These are phyloP conservation scores for Phortica variegata DNA, from an alignment of 1,140 invertebrate species.

Conservation along the genomic window DNA sequence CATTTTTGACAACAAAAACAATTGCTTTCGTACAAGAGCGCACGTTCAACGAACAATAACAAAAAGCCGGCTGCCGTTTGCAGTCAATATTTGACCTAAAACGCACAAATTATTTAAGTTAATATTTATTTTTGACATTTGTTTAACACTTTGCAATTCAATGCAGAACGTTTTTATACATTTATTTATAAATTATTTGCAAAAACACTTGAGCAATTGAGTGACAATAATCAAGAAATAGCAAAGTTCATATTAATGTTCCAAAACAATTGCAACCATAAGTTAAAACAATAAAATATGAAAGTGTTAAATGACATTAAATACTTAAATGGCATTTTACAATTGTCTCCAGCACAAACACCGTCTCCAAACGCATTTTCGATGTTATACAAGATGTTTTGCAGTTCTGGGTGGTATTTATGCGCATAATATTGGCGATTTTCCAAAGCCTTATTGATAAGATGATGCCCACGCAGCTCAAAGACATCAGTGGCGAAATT, in stretches of 20 bases:
- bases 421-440: constrained; percentile 33
- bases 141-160: background rate
- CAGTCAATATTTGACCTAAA: no score
- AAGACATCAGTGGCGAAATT: constrained; percentile 67
- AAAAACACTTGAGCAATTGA: background rate
- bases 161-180: background rate
- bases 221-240: background rate
- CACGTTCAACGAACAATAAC: no score
- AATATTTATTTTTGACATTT: constrained; percentile 3
- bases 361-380: constrained; percentile 42
- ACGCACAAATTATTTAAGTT: constrained; percentile 22
- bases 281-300: constrained; percentile 2
- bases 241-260: background rate
- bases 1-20: background rate
- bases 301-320: background rate
- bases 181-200: background rate
- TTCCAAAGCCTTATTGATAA: constrained; percentile 16
- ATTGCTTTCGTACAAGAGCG: no score
- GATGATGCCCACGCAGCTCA: constrained; percentile 51
- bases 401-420: constrained; percentile 35
- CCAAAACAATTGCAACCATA: background rate
- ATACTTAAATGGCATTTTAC: background rate
- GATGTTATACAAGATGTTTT: constrained; percentile 38
- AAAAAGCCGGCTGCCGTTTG: no score
- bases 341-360: constrained; percentile 33